Evolutionary conservation across 2,797 vertebrate genomes (phyloP).

Genomic region (Rallus crepitans): DNA sequence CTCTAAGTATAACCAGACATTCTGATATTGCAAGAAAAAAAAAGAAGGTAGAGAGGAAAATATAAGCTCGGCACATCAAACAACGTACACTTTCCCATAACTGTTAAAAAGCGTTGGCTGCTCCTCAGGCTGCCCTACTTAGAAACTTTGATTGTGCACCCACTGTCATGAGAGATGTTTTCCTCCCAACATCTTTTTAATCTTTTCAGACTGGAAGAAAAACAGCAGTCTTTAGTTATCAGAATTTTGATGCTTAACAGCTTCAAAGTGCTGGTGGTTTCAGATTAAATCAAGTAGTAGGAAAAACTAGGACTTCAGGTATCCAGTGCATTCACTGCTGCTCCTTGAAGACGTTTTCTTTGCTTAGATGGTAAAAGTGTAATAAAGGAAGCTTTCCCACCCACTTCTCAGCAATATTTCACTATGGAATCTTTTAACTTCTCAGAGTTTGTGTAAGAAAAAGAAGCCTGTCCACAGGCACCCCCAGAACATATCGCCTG

Average conservation of each 20-base stretch:
- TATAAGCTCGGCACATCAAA: constrained; percentile 46
- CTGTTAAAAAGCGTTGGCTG: constrained; percentile 56
- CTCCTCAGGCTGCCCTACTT: constrained; percentile 68
- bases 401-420: not conserved
- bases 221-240: constrained; percentile 56
- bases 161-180: constrained; percentile 61
- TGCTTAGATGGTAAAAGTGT: constrained; percentile 20
- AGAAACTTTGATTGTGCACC: constrained; percentile 65
- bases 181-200: constrained; percentile 63
- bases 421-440: not conserved
- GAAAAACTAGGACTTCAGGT: constrained; percentile 55
- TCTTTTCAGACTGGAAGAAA: constrained; percentile 65
- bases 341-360: constrained; percentile 57
- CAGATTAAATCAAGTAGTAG: constrained; percentile 43
- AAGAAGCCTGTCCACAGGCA: not conserved
- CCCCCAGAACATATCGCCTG: not conserved
- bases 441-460: not conserved
- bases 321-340: constrained; percentile 19
- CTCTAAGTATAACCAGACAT: not conserved
- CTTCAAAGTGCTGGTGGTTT: constrained; percentile 65
- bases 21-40: constrained; percentile 16
- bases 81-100: constrained; percentile 13
- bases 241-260: constrained; percentile 64
- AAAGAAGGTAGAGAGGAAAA: constrained; percentile 19
- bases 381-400: not conserved